Base-by-base conservation (phyloP, 2,113 vertebrate genomes). In the Vulpes vulpes region DNA sequence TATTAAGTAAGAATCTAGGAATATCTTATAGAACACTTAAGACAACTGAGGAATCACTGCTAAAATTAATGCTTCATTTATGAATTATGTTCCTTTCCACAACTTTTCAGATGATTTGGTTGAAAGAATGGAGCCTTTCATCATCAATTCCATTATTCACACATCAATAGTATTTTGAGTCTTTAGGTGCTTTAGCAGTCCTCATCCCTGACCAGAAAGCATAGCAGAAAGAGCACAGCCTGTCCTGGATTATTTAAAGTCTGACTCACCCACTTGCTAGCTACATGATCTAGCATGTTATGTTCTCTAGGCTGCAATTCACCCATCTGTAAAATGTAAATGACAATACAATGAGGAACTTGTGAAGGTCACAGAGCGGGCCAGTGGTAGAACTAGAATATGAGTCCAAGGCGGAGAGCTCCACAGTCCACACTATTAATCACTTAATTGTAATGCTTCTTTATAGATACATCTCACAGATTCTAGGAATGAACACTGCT, bases 321-420 rank as follows among this genome's bases (percentile, higher is more conserved):
- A 80, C 64, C 80, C 57, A 74, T 71, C 55, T 60, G 19, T 87
- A 91, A 93, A 96, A 86, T 84, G 38, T 67, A 83, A 83, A 83
- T 60, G 55, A 73, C 67, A 51, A 73, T n/a, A 95, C 94, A 85
- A 89, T 78, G 67, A 96, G 80, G 80, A 96, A 89, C 27, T 64
- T 65, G 49, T 3, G 32, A 95, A 71, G 23, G 69, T 88, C 82
- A 91, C 49, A 92, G 65, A 90, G 55, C 43, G 20, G 51, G 30
- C 20, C 53, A 71, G 69, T 71, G 43, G 65, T 76, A 90, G 79
- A 89, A 23, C 30, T 69, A 94, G 43, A 92, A 89, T 71, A 38
- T 15, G 3, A 94, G 81, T 27, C 53, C n/a, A 82, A 60, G 92
- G n/a, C 73, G 69, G 60, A 85, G 2, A 11, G 16, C 32, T 16